Conservation (phyloP, 2,113 vertebrate genomes). For the Morone saxatilis region DNA sequence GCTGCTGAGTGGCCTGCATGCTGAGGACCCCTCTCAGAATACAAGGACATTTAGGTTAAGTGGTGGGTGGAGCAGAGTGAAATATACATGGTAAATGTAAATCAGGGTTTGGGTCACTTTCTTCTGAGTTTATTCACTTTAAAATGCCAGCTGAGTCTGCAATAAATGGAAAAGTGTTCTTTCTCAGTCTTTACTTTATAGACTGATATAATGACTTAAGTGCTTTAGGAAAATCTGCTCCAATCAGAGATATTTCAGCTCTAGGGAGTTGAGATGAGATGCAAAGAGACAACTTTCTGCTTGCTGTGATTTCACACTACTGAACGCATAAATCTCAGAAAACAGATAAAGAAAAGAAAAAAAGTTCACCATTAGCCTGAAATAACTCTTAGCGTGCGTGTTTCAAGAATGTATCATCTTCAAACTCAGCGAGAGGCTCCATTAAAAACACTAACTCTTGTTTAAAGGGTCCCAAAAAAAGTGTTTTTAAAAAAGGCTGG, state of each 20-base stretch:
- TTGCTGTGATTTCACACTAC: slow-evolving; percentile 5
- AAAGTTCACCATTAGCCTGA: slow-evolving; percentile 21
- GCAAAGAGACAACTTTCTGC: neutral
- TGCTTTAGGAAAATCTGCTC: slow-evolving; percentile 17
- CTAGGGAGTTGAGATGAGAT: slow-evolving; percentile 7
- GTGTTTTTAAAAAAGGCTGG: neutral
- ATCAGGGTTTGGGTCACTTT: slow-evolving; percentile 17
- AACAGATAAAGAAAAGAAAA: neutral
- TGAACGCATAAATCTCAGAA: neutral
- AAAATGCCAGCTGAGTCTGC: slow-evolving; percentile 10
- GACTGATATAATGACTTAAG: slow-evolving; percentile 21
- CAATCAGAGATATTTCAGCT: slow-evolving; percentile 5
- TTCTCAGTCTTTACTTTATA: neutral
- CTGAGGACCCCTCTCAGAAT: neutral
- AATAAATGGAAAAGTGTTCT: slow-evolving; percentile 17
- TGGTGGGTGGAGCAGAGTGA: slow-evolving; percentile 21
- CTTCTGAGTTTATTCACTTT: slow-evolving; percentile 11
- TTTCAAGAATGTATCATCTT: slow-evolving; percentile 6
- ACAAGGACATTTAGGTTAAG: slow-evolving; percentile 47
- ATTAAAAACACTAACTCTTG: neutral
- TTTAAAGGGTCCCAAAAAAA: neutral
- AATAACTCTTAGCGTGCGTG: neutral
- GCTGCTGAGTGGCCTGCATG: slow-evolving; percentile 15
- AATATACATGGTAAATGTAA: slow-evolving; percentile 36
- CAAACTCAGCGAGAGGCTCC: slow-evolving; percentile 7